Conservation (phyloP, 2,888 invertebrate genomes). For the Lampropteryx suffumata region DNA sequence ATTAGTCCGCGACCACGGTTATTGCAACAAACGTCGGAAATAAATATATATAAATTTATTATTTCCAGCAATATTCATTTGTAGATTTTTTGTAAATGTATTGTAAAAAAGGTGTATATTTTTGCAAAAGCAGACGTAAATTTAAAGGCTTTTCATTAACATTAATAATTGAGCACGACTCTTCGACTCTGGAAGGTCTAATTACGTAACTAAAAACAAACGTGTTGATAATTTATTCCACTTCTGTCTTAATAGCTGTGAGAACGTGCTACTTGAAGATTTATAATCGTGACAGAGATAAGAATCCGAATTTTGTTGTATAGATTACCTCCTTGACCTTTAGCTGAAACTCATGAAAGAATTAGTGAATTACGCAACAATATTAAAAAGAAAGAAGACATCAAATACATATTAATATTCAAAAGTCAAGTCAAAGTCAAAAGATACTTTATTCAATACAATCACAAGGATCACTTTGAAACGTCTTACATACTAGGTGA, state of each 20-base stretch:
- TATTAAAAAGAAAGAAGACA: not conserved
- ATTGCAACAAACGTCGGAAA: no score
- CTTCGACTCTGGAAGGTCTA: slow-evolving; percentile 34
- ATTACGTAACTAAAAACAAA: slow-evolving; percentile 47
- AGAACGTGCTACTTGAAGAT: slow-evolving; percentile 26
- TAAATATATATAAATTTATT: no score
- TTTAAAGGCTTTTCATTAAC: slow-evolving; percentile 41
- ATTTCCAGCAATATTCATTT: no score
- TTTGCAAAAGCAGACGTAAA: no score
- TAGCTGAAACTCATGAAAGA: not conserved
- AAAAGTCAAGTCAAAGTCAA: no score
- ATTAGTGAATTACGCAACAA: not conserved
- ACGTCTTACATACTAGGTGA: no score
- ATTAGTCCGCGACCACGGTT: no score
- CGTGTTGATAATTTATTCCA: slow-evolving; percentile 40
- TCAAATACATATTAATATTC: no score
- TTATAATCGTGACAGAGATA: slow-evolving; percentile 19
- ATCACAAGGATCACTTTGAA: no score
- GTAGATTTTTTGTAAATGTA: no score
- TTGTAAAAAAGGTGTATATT: no score
- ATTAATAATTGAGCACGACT: slow-evolving; percentile 31
- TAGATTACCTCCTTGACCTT: slow-evolving; percentile 6
- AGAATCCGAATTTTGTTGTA: slow-evolving; percentile 8
- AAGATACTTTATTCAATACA: no score
- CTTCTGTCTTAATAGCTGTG: slow-evolving; percentile 35